Base-by-base conservation (phyloP, 2,797 vertebrate genomes). In the Channallabes apus region DNA sequence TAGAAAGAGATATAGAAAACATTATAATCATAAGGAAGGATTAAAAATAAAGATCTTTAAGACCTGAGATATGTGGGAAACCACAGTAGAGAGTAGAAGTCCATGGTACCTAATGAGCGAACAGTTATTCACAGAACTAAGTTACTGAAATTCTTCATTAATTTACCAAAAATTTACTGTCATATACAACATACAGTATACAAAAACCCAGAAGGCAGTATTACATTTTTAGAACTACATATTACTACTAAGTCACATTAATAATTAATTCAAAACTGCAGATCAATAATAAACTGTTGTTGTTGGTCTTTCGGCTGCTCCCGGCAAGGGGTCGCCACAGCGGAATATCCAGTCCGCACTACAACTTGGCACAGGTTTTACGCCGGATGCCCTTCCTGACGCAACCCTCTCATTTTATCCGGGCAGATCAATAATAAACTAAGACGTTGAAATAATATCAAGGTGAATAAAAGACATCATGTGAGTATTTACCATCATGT, bases 1-100 rank as follows among this genome's bases (percentile, higher is more conserved):
- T 84, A 46, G 88, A 89, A 78, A 73, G 87, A 91, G 0, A 89
- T 78, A 89, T 79, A 61, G 86, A 0, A 82, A 4, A 86, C 80
- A 86, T 87, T 73, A 86, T 32, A 62, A 77, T 85, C 38, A 69
- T n/a, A 85, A 35, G 59, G 46, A 5, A 41, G 35, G 56, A 51
- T 51, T 38, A 59, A 82, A 14, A 56, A 58, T 54, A 51, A 82
- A 80, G 29, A n/a, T 22, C 15, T 61, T 62, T 27, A 68, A 11
- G 58, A 73, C 18, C 69, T 85, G 11, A 15, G 29, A 24, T 38
- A 61, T 59, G 46, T 87, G 51, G 56, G 46, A 82, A n/a, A 56
- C 4, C n/a, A 68, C 20, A 8, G 32, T 35, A 76, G 27, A 22
- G 8, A 51, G 27, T 68, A 56, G 51, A 71, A 38, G 69, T 22